These are phyloP conservation scores for Macrochelys suwanniensis DNA, from an alignment of 2,797 vertebrate genomes.

Conservation along the genomic window DNA sequence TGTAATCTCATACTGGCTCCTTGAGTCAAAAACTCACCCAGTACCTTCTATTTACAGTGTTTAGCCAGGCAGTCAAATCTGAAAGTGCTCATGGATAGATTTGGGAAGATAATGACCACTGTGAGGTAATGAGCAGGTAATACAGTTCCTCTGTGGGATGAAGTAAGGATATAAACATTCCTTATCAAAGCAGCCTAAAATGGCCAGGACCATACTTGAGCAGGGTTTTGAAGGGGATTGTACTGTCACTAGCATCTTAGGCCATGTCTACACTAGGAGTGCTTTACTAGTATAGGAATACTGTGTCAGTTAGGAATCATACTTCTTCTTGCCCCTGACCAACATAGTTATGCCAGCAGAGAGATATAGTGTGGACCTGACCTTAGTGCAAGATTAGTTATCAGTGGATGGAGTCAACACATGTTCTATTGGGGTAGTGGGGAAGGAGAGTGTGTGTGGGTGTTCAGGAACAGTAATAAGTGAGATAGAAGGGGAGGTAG, in stretches of 20 bases:
- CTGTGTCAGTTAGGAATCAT: background rate
- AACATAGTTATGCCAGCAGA: background rate
- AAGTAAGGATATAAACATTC: background rate
- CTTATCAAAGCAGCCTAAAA: background rate
- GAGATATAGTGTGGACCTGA: background rate
- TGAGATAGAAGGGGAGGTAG: background rate
- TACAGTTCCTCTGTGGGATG: background rate
- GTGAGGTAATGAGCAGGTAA: background rate
- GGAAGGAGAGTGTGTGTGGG: too few relatives aligned
- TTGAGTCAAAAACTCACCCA: conserved; percentile 10
- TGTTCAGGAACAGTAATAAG: background rate
- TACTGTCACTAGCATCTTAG: background rate
- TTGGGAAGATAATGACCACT: background rate
- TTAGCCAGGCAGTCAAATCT: background rate
- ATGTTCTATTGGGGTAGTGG: background rate
- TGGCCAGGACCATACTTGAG: background rate
- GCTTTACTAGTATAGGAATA: background rate
- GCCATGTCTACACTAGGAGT: background rate
- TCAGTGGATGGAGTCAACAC: background rate
- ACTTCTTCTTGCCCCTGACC: background rate
- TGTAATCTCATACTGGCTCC: conserved; percentile 9
- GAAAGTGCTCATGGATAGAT: background rate
- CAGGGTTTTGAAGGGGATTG: background rate
- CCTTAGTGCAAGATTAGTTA: background rate
- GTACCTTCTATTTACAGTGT: background rate